Evolutionary conservation across 2,888 invertebrate genomes (phyloP).

Genomic region (Halictus quadricinctus): DNA sequence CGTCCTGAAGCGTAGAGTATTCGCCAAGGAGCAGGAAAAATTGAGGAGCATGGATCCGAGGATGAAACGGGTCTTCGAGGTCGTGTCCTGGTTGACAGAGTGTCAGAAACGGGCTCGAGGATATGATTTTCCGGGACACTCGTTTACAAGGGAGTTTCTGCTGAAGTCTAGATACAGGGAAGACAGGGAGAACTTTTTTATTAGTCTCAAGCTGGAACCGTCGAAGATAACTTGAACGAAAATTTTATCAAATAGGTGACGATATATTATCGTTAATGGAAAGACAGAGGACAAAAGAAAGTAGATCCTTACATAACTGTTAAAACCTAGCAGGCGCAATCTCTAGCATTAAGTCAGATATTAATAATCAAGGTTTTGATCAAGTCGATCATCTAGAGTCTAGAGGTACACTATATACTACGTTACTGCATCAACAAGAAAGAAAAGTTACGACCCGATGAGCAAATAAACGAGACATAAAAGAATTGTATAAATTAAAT

Average conservation of each 20-base stretch:
- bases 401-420: conserved; percentile 24
- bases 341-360: neutral
- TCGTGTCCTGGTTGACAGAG: conserved; percentile 78
- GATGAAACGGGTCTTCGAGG: conserved; percentile 76
- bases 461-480: conserved; percentile 29
- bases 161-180: conserved; percentile 84
- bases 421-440: conserved; percentile 21
- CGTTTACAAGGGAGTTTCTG: conserved; percentile 83
- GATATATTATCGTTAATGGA: conserved; percentile 9
- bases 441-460: conserved; percentile 4
- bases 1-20: conserved; percentile 56
- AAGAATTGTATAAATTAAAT: conserved; percentile 47
- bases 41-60: conserved; percentile 73
- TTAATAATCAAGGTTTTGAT: conserved; percentile 13
- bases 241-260: neutral
- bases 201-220: conserved; percentile 80
- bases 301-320: neutral
- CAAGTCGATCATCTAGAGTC: conserved; percentile 26
- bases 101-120: conserved; percentile 82
- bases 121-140: conserved; percentile 81
- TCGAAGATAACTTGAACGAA: conserved; percentile 54
- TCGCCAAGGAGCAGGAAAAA: conserved; percentile 51
- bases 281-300: neutral
- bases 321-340: neutral
- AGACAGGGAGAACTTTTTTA: conserved; percentile 83